Percentiles rank a stretch among this genome's conserved stretches.
Conservation (phyloP, 2,797 vertebrate species). For the Numenius phaeopus region DNA sequence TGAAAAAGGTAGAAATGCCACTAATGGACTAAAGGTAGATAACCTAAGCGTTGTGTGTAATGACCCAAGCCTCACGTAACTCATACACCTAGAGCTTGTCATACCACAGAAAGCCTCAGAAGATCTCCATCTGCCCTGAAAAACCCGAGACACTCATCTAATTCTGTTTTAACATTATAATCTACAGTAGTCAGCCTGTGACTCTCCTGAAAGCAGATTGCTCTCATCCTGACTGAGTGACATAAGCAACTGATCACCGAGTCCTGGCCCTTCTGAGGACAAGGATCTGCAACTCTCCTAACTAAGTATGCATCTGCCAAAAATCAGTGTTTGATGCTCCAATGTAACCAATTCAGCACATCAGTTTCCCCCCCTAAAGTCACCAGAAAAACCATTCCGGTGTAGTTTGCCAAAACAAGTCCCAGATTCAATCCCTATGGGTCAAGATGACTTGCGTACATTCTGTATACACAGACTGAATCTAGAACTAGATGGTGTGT, state of each 20-base stretch:
- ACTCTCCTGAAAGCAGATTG: not conserved
- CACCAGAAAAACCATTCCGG: not conserved
- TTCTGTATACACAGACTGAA: not conserved
- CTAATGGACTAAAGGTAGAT: not conserved
- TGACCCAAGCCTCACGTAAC: not conserved
- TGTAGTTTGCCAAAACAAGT: not conserved
- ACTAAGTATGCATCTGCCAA: not conserved
- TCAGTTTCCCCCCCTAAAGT: fast-evolving
- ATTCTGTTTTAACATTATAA: not conserved
- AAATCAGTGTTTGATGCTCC: not conserved
- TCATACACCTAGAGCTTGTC: not conserved
- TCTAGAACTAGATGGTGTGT: not conserved
- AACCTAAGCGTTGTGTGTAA: not conserved
- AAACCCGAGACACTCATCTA: not conserved
- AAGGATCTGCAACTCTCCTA: not conserved
- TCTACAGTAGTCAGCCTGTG: not conserved
- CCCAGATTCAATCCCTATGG: not conserved
- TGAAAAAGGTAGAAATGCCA: not conserved
- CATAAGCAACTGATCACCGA: not conserved
- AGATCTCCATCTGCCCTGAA: not conserved
- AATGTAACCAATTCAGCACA: not conserved
- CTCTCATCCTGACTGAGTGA: not conserved
- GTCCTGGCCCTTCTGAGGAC: not conserved
- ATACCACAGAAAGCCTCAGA: not conserved
- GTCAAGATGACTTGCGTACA: not conserved